Conservation (phyloP, 1,140 invertebrate genomes). For the Pseudomyrmex flavicornis region DNA sequence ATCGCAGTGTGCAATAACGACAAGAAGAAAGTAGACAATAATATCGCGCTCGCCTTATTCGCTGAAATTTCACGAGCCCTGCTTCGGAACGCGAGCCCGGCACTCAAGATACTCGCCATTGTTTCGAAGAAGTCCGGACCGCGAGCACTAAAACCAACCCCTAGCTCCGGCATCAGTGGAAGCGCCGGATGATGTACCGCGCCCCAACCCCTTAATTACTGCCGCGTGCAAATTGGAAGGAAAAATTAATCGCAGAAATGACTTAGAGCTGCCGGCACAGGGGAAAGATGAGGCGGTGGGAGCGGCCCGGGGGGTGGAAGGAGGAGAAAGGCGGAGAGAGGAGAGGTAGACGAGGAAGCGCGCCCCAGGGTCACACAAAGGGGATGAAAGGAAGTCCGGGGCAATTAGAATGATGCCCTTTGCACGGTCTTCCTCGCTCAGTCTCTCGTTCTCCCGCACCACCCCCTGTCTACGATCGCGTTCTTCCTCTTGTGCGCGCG, state of each 20-base stretch:
- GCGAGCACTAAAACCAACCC: constrained; percentile 72
- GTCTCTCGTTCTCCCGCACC: constrained; percentile 56
- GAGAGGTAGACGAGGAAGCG: constrained; percentile 79
- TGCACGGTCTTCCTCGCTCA: constrained; percentile 81
- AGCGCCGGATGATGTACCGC: constrained; percentile 83
- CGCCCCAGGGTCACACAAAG: constrained; percentile 82
- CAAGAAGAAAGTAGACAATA: constrained; percentile 45
- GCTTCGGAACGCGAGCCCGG: constrained; percentile 62
- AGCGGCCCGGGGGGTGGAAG: constrained; percentile 42
- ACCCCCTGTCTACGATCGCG: constrained; percentile 51
- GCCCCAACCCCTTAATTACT: constrained; percentile 85
- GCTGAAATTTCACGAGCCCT: constrained; percentile 52
- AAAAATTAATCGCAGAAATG: constrained; percentile 87
- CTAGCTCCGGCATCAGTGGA: constrained; percentile 73
- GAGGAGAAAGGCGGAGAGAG: constrained; percentile 60
- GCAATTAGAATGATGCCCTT: constrained; percentile 86
- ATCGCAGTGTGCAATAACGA: constrained; percentile 24
- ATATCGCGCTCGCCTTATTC: constrained; percentile 54
- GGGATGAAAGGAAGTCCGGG: constrained; percentile 85
- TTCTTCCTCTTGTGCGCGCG: constrained; percentile 40
- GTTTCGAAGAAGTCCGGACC: constrained; percentile 79
- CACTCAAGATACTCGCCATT: constrained; percentile 80
- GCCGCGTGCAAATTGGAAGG: constrained; percentile 86
- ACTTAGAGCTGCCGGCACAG: constrained; percentile 82
- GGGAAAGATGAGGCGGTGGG: constrained; percentile 53